Conservation (phyloP, 2,888 invertebrate genomes). For the Dorcus parallelipipedus region DNA sequence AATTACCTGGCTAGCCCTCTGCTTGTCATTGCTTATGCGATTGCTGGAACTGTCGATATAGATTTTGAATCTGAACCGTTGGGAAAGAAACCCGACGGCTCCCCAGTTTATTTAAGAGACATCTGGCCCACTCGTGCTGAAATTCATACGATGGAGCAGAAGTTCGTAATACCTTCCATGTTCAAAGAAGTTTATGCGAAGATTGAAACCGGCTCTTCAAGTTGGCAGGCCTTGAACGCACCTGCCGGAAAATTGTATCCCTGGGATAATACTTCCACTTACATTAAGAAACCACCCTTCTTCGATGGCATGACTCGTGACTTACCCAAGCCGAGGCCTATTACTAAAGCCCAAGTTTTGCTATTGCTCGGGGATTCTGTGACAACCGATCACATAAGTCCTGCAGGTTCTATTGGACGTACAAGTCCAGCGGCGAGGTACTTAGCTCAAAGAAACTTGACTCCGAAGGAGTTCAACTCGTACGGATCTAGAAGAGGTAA, state of each 20-base stretch:
- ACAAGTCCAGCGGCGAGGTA: conserved; percentile 90
- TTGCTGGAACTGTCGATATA: conserved; percentile 92
- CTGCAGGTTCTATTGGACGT: conserved; percentile 94
- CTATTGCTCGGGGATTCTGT: conserved; percentile 93
- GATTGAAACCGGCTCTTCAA: conserved; percentile 79
- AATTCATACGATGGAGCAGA: conserved; percentile 84
- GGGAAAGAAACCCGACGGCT: conserved; percentile 67
- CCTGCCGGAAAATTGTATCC: conserved; percentile 83
- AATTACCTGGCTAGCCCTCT: conserved; percentile 98
- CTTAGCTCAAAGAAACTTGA: conserved; percentile 69
- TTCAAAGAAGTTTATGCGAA: conserved; percentile 84
- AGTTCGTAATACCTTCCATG: conserved; percentile 93
- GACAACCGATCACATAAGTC: conserved; percentile 98
- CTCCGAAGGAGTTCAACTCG: conserved; percentile 94
- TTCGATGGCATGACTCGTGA: conserved; percentile 67
- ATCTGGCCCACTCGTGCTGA: conserved; percentile 94
- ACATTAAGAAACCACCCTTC: conserved; percentile 95
- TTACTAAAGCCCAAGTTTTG: conserved; percentile 75
- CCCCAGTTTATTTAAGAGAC: conserved; percentile 79
- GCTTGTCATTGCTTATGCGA: conserved; percentile 94
- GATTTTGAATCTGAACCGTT: conserved; percentile 88
- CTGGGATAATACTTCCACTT: conserved; percentile 88
- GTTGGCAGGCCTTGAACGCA: conserved; percentile 81
- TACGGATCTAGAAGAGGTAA: conserved; percentile 97
- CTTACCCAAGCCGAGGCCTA: conserved; percentile 58